Conservation (phyloP, 2,797 vertebrate species). For the Hypotaenidia philippensis region DNA sequence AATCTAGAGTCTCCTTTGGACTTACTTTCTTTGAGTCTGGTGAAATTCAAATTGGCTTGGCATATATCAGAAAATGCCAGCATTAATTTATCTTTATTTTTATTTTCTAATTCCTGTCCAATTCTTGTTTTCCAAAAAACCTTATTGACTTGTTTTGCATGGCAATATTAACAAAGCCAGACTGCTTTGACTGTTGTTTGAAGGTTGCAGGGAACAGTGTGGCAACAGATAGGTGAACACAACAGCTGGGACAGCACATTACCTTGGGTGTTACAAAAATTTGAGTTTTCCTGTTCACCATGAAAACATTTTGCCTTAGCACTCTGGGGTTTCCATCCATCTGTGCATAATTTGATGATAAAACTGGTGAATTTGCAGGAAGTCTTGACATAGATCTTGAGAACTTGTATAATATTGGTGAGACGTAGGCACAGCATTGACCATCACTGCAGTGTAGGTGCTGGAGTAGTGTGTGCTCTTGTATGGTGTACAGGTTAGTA, state of each 20-base stretch:
- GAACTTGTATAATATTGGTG: no score
- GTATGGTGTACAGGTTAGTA: not conserved
- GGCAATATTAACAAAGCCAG: not conserved
- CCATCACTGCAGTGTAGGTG: not conserved
- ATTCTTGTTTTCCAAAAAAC: not conserved
- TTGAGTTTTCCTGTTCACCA: accelerated
- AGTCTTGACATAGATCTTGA: not conserved
- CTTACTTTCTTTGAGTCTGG: not conserved
- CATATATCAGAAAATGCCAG: not conserved
- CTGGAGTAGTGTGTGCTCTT: not conserved
- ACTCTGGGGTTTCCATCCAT: not conserved
- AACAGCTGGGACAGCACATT: not conserved
- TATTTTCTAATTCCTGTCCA: not conserved
- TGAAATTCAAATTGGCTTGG: not conserved
- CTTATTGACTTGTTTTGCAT: not conserved
- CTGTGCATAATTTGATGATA: not conserved
- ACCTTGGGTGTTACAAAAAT: not conserved
- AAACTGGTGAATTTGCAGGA: not conserved
- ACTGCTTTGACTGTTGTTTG: not conserved
- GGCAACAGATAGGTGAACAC: not conserved
- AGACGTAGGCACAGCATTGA: not conserved
- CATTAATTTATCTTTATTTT: not conserved
- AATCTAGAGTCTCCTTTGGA: not conserved
- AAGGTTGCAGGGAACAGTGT: not conserved
- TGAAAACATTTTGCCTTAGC: not conserved